A percentile compares a stretch with the other conserved stretches of the same genome.
These are phyloP conservation scores for Stictonetta naevosa DNA, from an alignment of 2,113 vertebrate species.

Conservation along the genomic window DNA sequence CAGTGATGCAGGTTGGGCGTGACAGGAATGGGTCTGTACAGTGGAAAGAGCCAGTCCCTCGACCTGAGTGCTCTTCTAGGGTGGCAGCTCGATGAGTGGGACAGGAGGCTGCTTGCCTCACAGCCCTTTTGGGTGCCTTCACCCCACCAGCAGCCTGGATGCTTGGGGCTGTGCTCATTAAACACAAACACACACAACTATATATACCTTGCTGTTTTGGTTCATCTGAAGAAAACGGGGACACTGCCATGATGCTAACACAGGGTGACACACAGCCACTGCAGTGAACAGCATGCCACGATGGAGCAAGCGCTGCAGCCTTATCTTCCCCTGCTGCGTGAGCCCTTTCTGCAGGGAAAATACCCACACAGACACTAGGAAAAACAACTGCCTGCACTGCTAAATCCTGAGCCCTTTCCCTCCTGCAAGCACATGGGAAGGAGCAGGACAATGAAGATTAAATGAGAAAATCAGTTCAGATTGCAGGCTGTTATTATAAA, in stretches of 20 bases:
- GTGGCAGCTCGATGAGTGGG: not conserved
- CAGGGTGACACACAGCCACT: not conserved
- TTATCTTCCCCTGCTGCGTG: accelerated
- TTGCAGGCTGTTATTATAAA: not conserved
- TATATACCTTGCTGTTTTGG: not conserved
- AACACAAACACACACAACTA: not conserved
- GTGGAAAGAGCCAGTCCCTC: too few relatives aligned
- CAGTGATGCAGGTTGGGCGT: too few relatives aligned
- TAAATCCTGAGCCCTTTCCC: not conserved
- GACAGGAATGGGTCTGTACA: not conserved
- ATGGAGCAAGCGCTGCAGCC: not conserved
- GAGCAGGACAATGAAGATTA: not conserved
- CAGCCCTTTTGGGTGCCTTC: not conserved
- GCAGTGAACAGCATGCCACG: not conserved
- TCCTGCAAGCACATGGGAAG: not conserved
- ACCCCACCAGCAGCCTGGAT: not conserved
- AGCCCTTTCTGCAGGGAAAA: not conserved
- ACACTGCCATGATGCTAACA: accelerated
- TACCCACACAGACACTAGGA: not conserved
- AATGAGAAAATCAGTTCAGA: not conserved
- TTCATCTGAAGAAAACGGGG: not conserved
- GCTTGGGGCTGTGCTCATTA: not conserved
- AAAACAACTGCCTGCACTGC: not conserved
- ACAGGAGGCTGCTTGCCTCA: not conserved
- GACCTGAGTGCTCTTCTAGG: not conserved